Percentiles rank a stretch among this genome's conserved stretches.
phyloP scores from a whole-genome alignment of 2,797 vertebrate genomes.

The Galagoides demidoff region DNA sequence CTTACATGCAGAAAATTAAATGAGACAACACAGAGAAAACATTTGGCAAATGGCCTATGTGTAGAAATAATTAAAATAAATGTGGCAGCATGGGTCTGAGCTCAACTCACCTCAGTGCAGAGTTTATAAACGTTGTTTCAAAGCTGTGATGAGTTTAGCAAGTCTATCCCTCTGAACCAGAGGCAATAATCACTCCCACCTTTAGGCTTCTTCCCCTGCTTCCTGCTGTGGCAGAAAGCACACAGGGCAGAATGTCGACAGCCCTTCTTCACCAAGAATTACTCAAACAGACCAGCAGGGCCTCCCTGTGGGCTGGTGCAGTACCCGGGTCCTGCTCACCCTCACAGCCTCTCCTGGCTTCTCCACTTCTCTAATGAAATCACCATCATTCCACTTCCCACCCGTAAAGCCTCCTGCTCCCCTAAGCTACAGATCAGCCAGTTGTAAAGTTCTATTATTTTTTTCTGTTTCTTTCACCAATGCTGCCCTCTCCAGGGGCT shows the following conservation, averaged over 20 bases:
- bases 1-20: background rate
- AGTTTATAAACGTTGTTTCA: background rate
- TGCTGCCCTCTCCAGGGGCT: background rate
- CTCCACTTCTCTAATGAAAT: background rate
- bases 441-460: background rate
- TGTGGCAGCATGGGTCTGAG: too few species aligned
- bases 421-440: background rate
- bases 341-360: background rate
- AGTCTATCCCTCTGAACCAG: background rate
- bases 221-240: background rate
- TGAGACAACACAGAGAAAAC: background rate
- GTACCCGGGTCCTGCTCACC: background rate
- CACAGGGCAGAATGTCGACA: background rate
- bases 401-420: background rate
- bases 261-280: background rate
- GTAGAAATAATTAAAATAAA: background rate
- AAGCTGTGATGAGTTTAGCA: too few species aligned
- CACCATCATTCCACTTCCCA: background rate
- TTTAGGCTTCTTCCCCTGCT: background rate
- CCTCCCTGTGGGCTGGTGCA: fast-evolving
- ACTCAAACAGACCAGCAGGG: too few species aligned
- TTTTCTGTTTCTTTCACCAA: background rate
- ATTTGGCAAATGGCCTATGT: background rate
- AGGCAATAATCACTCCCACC: background rate
- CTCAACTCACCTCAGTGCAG: background rate